These are phyloP conservation scores for Rousettus madagascariensis DNA, from an alignment of 2,797 vertebrate species.

Conservation along the genomic window DNA sequence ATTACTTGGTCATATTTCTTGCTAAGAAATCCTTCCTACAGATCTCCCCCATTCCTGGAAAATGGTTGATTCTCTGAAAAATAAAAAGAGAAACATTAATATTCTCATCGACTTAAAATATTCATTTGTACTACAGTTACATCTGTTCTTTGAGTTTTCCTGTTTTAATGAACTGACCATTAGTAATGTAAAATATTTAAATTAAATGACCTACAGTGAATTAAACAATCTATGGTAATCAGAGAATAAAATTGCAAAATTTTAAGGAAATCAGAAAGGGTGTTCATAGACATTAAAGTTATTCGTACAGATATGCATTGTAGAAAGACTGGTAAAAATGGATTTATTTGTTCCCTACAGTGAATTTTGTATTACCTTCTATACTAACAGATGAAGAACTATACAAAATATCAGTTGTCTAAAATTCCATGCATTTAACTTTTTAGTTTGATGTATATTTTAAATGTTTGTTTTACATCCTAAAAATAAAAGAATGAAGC, in stretches of 20 bases:
- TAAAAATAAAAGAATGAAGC: conserved; percentile 28
- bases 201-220: conserved; percentile 8
- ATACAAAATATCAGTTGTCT: background rate
- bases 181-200: conserved; percentile 34
- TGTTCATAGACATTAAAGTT: background rate
- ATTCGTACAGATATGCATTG: background rate
- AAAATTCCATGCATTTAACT: background rate
- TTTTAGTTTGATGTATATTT: conserved; percentile 1
- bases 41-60: conserved; percentile 99
- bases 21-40: conserved; percentile 99
- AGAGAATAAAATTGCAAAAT: background rate
- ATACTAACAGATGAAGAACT: background rate
- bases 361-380: background rate
- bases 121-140: background rate
- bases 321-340: background rate
- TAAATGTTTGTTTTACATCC: background rate
- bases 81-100: conserved; percentile 81
- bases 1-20: conserved; percentile 99
- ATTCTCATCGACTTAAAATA: conserved; percentile 18
- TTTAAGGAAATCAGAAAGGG: conserved; percentile 9
- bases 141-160: conserved; percentile 18
- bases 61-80: conserved; percentile 99
- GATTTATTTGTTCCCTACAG: background rate
- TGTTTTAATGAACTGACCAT: background rate
- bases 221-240: conserved; percentile 11